These are phyloP conservation scores for Coracopsis vasa DNA, from an alignment of 2,113 vertebrate species.

Conservation along the genomic window DNA sequence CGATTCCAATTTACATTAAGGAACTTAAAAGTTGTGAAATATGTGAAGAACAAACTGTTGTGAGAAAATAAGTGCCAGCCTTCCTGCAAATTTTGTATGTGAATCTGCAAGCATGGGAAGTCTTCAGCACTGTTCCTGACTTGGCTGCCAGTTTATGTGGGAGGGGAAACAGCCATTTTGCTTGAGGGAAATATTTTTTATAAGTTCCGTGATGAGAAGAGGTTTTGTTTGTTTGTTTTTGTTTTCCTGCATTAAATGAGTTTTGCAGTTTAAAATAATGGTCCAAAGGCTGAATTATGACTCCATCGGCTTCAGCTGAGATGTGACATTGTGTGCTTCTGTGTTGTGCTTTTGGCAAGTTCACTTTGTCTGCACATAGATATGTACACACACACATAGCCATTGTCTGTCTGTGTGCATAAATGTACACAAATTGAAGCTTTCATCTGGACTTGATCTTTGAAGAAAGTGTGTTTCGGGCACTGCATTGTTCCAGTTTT, in stretches of 20 bases:
- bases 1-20: conserved; percentile 66
- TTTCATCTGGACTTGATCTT: conserved; percentile 33
- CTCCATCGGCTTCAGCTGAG: not conserved
- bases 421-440: conserved; percentile 2
- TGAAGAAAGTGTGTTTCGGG: not conserved
- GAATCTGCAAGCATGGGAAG: conserved; percentile 64
- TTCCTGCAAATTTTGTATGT: conserved; percentile 67
- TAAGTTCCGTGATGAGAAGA: conserved; percentile 62
- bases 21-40: conserved; percentile 72
- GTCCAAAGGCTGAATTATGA: conserved; percentile 40
- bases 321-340: not conserved
- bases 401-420: not conserved
- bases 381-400: not conserved
- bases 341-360: not conserved
- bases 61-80: conserved; percentile 73
- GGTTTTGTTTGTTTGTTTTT: conserved; percentile 56
- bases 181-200: conserved; percentile 57
- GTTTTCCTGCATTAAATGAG: conserved; percentile 32
- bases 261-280: conserved; percentile 37
- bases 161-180: conserved; percentile 71
- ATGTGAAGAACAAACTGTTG: conserved; percentile 72
- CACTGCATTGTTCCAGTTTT: conserved; percentile 2
- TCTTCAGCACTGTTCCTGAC: conserved; percentile 67
- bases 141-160: conserved; percentile 71
- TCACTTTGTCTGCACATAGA: not conserved